Evolutionary conservation across 2,113 vertebrate genomes (phyloP), one percentile per base, ranked within the genome.

Genomic region (Pterocles gutturalis): DNA sequence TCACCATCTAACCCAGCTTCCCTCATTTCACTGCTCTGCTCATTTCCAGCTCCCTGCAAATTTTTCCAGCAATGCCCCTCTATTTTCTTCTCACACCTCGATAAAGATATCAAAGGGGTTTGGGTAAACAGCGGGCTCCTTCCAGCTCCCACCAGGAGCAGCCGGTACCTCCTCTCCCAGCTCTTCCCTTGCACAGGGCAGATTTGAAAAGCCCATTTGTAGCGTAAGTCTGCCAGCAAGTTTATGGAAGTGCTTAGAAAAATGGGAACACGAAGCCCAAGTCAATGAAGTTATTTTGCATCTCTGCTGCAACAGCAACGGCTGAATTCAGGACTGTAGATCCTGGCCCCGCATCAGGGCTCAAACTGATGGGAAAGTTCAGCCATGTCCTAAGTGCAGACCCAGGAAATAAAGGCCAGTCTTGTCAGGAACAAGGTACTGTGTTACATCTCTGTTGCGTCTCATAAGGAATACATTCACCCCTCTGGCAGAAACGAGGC

Each of bases 401-500:
- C 83, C 93, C 93, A 93, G 94, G 93, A 96, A 83, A 92, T 88
- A 96, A 96, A 96, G 71, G 62, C 62, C 75, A 43, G 85, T 69
- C 90, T 96, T 97, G 94, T 96, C 87, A 89, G 80, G 49, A 83
- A 55, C 76, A 84, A 95, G 96, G 95, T 93, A 94, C 95, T 76
- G 84, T 38, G 87, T 93, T 95, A 91, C 95, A 87, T 82, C 92
- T 91, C 95, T 84, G 43, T n/a, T 94, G 70, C 28, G 4, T 48
- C 62, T 90, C 66, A 95, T 96, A 95, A 96, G 67, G 90, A 93
- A 95, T 91, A 85, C 70, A 95, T 95, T 97, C 94, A 93, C 66
- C 70, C 70, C 94, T 34, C 91, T 93, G 95, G 95, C 96, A 92
- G 87, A 91, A 85, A 8, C 21, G 21, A 60, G 66, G 78, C 70